Evolutionary conservation across 2,888 invertebrate genomes (phyloP).

Genomic region (Tanytarsus gracilentus): DNA sequence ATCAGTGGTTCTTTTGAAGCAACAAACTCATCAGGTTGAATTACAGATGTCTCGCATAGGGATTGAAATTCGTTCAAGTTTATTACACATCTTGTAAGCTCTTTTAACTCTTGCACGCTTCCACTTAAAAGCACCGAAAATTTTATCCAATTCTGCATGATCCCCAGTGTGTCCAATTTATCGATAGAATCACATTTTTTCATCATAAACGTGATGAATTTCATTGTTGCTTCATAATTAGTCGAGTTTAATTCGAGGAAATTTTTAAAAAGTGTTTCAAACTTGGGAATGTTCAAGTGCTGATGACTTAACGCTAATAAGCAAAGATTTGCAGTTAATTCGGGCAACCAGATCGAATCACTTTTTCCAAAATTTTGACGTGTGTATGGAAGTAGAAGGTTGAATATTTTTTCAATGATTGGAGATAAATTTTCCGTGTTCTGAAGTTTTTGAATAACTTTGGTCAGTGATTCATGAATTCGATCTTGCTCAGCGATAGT

Average conservation of each 20-base stretch:
- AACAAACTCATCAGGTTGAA: constrained; percentile 32
- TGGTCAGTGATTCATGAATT: constrained; percentile 37
- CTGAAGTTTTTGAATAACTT: constrained; percentile 35
- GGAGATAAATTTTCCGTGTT: constrained; percentile 18
- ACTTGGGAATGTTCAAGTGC: constrained; percentile 32
- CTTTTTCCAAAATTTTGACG: constrained; percentile 36
- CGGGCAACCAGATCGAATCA: constrained; percentile 38
- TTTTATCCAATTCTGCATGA: constrained; percentile 41
- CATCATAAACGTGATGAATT: constrained; percentile 36
- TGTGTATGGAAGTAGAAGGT: constrained; percentile 38
- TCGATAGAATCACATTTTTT: constrained; percentile 31
- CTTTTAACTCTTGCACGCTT: constrained; percentile 33
- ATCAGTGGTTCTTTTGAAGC: constrained; percentile 39
- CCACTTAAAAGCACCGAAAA: constrained; percentile 36
- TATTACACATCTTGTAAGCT: constrained; percentile 35
- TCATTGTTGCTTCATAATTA: constrained; percentile 36
- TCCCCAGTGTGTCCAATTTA: constrained; percentile 33
- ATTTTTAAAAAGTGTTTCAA: constrained; percentile 35
- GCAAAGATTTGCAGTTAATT: constrained; percentile 39
- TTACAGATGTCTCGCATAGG: constrained; percentile 33
- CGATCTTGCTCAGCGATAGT: constrained; percentile 39
- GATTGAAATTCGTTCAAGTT: constrained; percentile 36
- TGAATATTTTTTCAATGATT: constrained; percentile 36
- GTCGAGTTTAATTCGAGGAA: constrained; percentile 35
- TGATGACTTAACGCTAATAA: constrained; percentile 30